These are phyloP conservation scores for Pseudomyrmex sp. DNA, from an alignment of 1,140 invertebrate species.

Conservation along the genomic window DNA sequence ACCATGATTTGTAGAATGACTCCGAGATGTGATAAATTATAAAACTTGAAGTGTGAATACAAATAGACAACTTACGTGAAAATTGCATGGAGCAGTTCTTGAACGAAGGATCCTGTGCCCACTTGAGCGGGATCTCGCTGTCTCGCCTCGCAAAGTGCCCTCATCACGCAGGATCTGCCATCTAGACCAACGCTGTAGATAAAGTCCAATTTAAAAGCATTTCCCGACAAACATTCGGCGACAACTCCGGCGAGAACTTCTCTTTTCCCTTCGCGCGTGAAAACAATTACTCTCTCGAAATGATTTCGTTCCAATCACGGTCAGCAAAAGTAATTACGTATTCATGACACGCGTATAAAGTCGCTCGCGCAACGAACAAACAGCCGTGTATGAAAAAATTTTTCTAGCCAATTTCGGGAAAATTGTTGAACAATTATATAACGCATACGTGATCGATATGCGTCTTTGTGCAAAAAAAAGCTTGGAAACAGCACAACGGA, in stretches of 20 bases:
- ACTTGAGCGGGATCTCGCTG: conserved; percentile 86
- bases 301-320: conserved; percentile 26
- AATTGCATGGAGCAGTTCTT: conserved; percentile 89
- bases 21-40: not conserved
- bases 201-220: conserved; percentile 77
- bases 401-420: too few species aligned
- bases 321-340: conserved; percentile 40
- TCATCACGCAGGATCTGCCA: conserved; percentile 88
- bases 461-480: too few species aligned
- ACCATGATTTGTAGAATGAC: too few species aligned
- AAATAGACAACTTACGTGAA: conserved; percentile 87
- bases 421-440: too few species aligned
- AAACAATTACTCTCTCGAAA: conserved; percentile 55
- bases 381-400: not conserved
- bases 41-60: not conserved
- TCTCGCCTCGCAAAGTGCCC: conserved; percentile 89
- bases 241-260: not conserved
- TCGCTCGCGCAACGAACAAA: not conserved
- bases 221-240: conserved; percentile 31
- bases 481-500: not conserved
- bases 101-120: conserved; percentile 87
- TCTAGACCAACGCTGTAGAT: conserved; percentile 88
- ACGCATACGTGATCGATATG: too few species aligned
- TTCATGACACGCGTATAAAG: conserved; percentile 18
- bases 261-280: not conserved